These are phyloP conservation scores for Eclectus roratus DNA, from an alignment of 2,113 vertebrate genomes.

Conservation along the genomic window DNA sequence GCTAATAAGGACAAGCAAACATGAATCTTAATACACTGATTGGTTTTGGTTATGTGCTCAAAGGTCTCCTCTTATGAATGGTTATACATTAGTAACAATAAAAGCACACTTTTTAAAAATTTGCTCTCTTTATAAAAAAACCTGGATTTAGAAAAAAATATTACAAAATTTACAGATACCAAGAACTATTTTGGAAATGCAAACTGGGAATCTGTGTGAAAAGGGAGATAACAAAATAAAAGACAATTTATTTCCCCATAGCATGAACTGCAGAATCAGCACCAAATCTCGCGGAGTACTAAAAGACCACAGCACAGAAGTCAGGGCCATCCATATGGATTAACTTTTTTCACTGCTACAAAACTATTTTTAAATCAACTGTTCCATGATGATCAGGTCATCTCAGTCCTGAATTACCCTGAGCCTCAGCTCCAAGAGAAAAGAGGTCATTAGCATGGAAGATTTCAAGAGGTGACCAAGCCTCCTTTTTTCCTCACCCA, in stretches of 20 bases:
- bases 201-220: background rate
- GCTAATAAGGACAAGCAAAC: background rate
- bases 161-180: background rate
- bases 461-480: background rate
- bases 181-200: background rate
- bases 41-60: background rate
- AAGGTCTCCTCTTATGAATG: background rate
- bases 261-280: background rate
- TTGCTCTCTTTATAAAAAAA: background rate
- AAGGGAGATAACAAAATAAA: background rate
- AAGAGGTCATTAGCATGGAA: background rate
- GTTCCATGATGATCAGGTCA: background rate
- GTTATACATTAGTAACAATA: background rate
- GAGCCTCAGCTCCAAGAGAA: background rate
- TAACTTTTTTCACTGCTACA: background rate
- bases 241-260: background rate
- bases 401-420: background rate
- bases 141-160: background rate
- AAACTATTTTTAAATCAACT: background rate
- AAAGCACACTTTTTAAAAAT: background rate
- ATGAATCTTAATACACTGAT: background rate
- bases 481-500: background rate
- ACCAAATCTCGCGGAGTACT: background rate
- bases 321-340: background rate
- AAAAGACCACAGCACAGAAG: background rate